phyloP scores from a whole-genome alignment of 2,888 invertebrate species.

The Calameuta filiformis region DNA sequence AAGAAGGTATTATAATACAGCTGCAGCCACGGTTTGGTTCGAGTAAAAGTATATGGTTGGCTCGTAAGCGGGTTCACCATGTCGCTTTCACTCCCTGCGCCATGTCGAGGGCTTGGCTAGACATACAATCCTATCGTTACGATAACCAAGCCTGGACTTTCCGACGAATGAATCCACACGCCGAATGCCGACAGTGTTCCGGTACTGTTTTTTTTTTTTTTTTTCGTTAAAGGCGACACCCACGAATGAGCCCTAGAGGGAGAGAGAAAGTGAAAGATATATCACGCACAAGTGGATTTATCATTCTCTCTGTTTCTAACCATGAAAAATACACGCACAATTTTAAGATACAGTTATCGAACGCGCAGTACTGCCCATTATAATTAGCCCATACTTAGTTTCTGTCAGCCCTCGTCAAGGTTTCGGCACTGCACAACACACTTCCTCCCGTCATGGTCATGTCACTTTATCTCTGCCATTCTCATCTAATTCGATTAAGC shows the following conservation, averaged over 20 bases:
- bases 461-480: not conserved
- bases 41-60: slow-evolving; percentile 57
- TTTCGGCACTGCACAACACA: not conserved
- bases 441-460: not conserved
- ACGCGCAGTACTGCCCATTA: not conserved
- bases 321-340: not conserved
- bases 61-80: slow-evolving; percentile 54
- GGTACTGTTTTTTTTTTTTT: not conserved
- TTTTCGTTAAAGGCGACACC: not conserved
- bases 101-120: slow-evolving; percentile 19
- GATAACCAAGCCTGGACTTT: not conserved
- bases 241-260: not conserved
- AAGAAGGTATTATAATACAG: slow-evolving; percentile 41
- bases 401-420: not conserved
- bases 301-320: not conserved
- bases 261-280: not conserved
- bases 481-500: not conserved
- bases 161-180: not conserved
- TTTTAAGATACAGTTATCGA: not conserved
- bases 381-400: not conserved
- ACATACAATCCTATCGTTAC: not conserved
- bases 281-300: not conserved
- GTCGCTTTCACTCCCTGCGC: slow-evolving; percentile 56
- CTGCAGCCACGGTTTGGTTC: slow-evolving; percentile 35
- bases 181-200: not conserved